Conservation (phyloP, 2,888 invertebrate species). For the Capitulum mitella region DNA sequence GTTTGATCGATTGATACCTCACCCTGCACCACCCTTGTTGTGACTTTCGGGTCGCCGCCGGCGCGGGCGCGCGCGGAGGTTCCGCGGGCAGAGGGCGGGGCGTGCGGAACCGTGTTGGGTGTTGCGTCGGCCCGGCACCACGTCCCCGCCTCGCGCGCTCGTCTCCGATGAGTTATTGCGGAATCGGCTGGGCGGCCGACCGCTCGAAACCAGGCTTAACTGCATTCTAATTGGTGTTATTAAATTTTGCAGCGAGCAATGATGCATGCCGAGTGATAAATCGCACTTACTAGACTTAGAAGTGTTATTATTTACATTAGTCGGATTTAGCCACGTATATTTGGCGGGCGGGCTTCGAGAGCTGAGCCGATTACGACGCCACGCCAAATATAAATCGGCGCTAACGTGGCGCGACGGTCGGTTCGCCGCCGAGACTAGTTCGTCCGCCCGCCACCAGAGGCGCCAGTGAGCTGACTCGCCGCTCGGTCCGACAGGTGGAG, state of each 20-base stretch:
- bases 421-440: not conserved
- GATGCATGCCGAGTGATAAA: not conserved
- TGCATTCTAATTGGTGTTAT: slow-evolving; percentile 12
- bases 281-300: not conserved
- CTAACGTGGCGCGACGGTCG: not conserved
- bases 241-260: slow-evolving; percentile 25
- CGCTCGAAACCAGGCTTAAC: not conserved
- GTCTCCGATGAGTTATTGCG: not conserved
- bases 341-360: not conserved
- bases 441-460: not conserved
- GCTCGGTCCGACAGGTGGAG: not conserved
- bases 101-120: too few relatives aligned
- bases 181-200: not conserved
- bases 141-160: not conserved
- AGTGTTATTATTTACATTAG: slow-evolving; percentile 22
- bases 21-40: too few relatives aligned
- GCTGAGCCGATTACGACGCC: not conserved
- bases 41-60: too few relatives aligned
- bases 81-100: too few relatives aligned
- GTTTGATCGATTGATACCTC: too few relatives aligned
- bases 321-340: not conserved
- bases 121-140: too few relatives aligned
- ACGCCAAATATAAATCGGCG: not conserved
- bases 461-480: not conserved
- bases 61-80: too few relatives aligned